Evolutionary conservation across 1,140 invertebrate species (phyloP), one percentile per base, ranked within the genome.

Genomic region (Drosophila asahinai): DNA sequence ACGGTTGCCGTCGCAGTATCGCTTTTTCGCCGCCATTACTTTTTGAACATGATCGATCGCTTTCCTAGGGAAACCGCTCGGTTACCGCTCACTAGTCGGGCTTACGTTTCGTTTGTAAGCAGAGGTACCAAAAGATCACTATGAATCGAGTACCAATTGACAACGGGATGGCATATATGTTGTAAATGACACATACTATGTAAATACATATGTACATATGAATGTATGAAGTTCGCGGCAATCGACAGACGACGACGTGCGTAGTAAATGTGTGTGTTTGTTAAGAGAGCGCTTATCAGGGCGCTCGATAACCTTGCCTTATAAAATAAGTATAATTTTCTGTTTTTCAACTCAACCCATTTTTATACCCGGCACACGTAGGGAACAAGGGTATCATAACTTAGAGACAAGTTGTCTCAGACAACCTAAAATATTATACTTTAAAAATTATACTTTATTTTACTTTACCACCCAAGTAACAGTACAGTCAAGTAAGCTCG

Each of bases 211-310:
- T 19, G n/a, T 40, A 15, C 6, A 25, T 25, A 3, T 25, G 0
- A 22, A 38, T 19, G n/a, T 40, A 25, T 25, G 54, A 25, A 57
- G 8, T 40, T 57, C 14, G 19, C 36, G 19, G 36, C 9, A 57
- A 40, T 30, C 54, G 54, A 40, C 19, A 57, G 15, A 40, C 19
- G 19, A 57, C 36, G 33, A 36, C 8, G 52, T 55, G 17, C 12
- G 17, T 14, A 36, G 19, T 55, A 38, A 12, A 19, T 12, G 17
- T 19, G 8, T 19, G 5, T 22, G 36, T 57, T 36, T 57, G 36
- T 40, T 6, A 15, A 22, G 33, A 57, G 14, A n/a, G 54, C 36
- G 14, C 54, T 57, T 57, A 57, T 57, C 54, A 57, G 36, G 51
- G 36, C 54, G 19, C 54, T n/a, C 19, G 19, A 57, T 40, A 40